These are phyloP conservation scores for Sebastes matsubarae DNA, from an alignment of 2,797 vertebrate species.

Conservation along the genomic window DNA sequence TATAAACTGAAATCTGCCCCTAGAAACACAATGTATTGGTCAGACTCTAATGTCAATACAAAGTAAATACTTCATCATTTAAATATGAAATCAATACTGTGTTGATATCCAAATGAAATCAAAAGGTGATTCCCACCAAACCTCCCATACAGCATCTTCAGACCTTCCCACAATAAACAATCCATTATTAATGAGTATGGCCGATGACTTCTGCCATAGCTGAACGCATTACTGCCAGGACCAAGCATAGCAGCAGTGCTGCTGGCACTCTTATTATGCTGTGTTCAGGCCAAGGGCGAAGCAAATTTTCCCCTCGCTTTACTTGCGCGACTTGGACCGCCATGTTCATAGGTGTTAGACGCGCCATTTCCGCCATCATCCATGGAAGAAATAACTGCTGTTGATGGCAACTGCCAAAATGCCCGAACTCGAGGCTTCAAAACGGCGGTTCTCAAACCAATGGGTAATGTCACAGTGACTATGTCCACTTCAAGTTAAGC, in stretches of 20 bases:
- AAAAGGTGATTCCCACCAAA: not conserved
- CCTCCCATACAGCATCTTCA: not conserved
- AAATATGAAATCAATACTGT: not conserved
- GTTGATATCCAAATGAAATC: not conserved
- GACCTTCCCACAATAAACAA: not conserved
- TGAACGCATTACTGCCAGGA: too few species aligned
- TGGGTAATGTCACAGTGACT: too few species aligned
- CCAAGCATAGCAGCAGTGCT: too few species aligned
- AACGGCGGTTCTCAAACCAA: too few species aligned
- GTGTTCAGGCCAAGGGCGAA: too few species aligned
- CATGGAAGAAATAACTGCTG: too few species aligned
- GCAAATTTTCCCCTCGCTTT: too few species aligned
- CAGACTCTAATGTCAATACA: not conserved
- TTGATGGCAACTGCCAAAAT: too few species aligned
- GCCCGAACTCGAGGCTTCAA: too few species aligned
- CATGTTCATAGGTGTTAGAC: too few species aligned
- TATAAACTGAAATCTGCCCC: not conserved
- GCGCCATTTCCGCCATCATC: rapidly evolving
- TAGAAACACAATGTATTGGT: not conserved
- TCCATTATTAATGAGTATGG: not conserved
- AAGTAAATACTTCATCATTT: not conserved
- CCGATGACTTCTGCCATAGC: not conserved
- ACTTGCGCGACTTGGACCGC: too few species aligned
- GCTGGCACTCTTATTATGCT: too few species aligned
- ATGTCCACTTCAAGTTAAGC: not conserved